Evolutionary conservation across 2,888 invertebrate species (phyloP).

Genomic region (Halictus quadricinctus): DNA sequence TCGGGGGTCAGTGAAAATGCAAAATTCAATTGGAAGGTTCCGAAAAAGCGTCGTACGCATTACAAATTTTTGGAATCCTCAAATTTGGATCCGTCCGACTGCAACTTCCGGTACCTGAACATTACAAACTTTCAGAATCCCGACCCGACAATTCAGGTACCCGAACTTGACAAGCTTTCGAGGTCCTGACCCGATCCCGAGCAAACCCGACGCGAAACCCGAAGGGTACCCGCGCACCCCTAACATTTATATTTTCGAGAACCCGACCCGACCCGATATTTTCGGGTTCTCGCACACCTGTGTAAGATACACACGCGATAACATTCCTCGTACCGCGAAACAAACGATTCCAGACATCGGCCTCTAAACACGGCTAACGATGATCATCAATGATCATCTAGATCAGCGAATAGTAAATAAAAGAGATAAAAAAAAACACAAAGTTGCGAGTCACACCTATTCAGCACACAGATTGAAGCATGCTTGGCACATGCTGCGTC

Average conservation of each 20-base stretch:
- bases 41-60: no score
- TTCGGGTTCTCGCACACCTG: not conserved
- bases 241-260: not conserved
- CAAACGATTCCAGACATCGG: conserved; percentile 20
- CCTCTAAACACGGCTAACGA: conserved; percentile 2
- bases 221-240: not conserved
- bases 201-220: not conserved
- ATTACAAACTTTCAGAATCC: not conserved
- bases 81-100: not conserved
- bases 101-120: not conserved
- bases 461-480: conserved; percentile 57
- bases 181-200: not conserved
- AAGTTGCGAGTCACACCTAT: conserved; percentile 49
- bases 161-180: not conserved
- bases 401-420: conserved; percentile 25
- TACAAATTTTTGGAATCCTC: no score
- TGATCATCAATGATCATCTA: conserved; percentile 5
- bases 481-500: conserved; percentile 65
- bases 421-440: conserved; percentile 14
- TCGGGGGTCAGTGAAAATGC: not conserved
- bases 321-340: not conserved
- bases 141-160: not conserved
- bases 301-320: not conserved
- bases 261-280: not conserved
- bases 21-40: not conserved